These are phyloP conservation scores for Neodon shergylaensis DNA, from an alignment of 2,113 vertebrate genomes.

Conservation along the genomic window DNA sequence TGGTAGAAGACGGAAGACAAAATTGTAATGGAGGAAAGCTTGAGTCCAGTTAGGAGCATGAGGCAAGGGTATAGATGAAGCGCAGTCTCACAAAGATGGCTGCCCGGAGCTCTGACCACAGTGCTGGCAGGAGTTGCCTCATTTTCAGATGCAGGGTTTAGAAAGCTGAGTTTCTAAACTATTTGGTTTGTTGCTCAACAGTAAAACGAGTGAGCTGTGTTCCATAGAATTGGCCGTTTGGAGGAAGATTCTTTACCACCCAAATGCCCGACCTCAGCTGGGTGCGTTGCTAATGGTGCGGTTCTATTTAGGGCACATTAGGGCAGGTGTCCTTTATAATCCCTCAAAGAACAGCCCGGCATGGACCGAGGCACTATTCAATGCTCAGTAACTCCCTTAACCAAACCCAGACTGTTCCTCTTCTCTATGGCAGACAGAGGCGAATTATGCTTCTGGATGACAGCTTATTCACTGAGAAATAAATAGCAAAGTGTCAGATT, in stretches of 20 bases:
- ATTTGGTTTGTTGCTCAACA: neutral
- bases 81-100: neutral
- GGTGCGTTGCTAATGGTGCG: conserved; percentile 54
- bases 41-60: neutral
- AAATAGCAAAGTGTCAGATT: conserved; percentile 57
- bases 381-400: conserved; percentile 65
- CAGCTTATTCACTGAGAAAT: conserved; percentile 49
- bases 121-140: neutral
- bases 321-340: conserved; percentile 62
- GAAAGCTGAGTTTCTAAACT: neutral
- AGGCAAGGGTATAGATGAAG: neutral
- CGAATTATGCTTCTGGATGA: conserved; percentile 61
- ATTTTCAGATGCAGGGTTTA: neutral
- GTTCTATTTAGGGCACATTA: conserved; percentile 39
- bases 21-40: neutral
- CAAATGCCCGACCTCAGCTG: conserved; percentile 47
- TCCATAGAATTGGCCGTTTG: conserved; percentile 37
- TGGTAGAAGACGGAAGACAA: neutral
- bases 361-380: conserved; percentile 43
- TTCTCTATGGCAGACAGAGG: conserved; percentile 45
- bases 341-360: conserved; percentile 21
- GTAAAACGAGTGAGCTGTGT: neutral
- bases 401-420: conserved; percentile 57
- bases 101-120: neutral
- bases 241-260: conserved; percentile 40